These are phyloP conservation scores for Indri indri DNA, from an alignment of 2,113 vertebrate genomes.

Conservation along the genomic window DNA sequence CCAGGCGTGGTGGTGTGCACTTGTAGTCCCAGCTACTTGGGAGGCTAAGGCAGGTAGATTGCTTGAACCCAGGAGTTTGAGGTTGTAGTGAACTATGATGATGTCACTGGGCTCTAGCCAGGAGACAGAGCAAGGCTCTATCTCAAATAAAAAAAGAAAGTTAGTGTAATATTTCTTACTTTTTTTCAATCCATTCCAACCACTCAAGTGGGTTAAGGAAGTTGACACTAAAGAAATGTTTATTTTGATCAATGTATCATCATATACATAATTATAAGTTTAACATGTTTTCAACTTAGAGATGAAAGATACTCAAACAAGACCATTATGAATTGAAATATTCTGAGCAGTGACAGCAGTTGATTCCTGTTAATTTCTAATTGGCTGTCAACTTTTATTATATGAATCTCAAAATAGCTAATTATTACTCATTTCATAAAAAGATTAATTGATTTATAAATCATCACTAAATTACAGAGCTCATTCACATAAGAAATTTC, in stretches of 20 bases:
- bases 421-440: conserved; percentile 39
- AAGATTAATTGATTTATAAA: neutral
- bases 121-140: too few species aligned
- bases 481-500: neutral
- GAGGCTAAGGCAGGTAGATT: too few species aligned
- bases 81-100: too few species aligned
- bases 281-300: conserved; percentile 34
- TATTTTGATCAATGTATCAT: conserved; percentile 23
- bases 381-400: conserved; percentile 26
- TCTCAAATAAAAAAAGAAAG: too few species aligned
- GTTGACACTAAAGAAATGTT: neutral
- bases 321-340: conserved; percentile 22
- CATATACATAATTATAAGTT: conserved; percentile 22
- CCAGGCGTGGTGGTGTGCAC: too few species aligned
- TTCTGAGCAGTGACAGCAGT: neutral
- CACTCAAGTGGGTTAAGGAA: neutral
- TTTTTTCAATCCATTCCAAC: conserved; percentile 14
- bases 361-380: conserved; percentile 40
- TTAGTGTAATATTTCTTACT: neutral
- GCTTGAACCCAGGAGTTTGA: too few species aligned
- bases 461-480: neutral
- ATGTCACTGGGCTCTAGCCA: too few species aligned
- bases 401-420: conserved; percentile 44
- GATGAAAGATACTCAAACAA: neutral
- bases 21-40: too few species aligned